Percentiles rank a stretch among this genome's conserved stretches.
Evolutionary conservation across 2,113 vertebrate genomes (phyloP).

Genomic region (Heloderma charlesbogerti): DNA sequence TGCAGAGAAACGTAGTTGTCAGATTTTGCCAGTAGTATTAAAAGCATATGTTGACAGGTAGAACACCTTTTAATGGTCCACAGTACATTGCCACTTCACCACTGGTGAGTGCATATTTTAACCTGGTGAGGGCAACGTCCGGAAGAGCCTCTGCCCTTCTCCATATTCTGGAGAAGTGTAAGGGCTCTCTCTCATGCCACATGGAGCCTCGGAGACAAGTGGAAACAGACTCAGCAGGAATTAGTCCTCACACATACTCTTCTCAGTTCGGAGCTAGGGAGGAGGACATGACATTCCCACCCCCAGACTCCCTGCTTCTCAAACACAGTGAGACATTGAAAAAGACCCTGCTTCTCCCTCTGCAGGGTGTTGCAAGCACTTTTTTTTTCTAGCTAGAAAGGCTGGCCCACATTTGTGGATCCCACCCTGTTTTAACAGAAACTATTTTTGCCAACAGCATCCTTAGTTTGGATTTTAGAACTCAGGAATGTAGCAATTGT

Average conservation of each 20-base stretch:
- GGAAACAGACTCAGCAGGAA: neutral
- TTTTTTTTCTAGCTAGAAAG: neutral
- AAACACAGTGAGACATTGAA: neutral
- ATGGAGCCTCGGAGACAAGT: neutral
- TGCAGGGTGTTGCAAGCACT: neutral
- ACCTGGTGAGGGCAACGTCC: neutral
- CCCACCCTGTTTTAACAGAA: too few relatives aligned
- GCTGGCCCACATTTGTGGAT: neutral
- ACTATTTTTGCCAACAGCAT: neutral
- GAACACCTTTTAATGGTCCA: neutral
- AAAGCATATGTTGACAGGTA: neutral
- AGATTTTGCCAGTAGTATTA: neutral
- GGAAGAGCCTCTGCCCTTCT: neutral
- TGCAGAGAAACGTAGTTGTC: neutral
- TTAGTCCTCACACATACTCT: neutral
- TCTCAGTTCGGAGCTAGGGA: neutral
- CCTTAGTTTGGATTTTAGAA: neutral
- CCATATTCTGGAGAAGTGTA: neutral
- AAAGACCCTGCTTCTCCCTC: neutral
- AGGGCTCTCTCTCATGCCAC: neutral
- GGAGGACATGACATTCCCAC: neutral
- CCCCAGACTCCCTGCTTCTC: neutral
- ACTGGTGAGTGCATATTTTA: neutral
- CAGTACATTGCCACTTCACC: neutral
- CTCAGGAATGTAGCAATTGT: accelerated